Evolutionary conservation across 1,140 invertebrate species (phyloP).

Genomic region (Macrotrachela quadricornifera): DNA sequence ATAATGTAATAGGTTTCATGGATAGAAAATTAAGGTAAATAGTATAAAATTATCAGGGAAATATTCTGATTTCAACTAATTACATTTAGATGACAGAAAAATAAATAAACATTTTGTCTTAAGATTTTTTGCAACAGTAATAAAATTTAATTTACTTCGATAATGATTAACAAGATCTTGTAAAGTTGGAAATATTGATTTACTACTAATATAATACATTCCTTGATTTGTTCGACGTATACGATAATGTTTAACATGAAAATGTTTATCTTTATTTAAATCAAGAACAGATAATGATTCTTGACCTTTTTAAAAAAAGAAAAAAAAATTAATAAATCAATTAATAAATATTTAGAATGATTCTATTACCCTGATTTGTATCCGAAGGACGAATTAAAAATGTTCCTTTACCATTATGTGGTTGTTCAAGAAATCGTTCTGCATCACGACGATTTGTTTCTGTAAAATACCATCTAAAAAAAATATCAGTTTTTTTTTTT

Average conservation of each 20-base stretch:
- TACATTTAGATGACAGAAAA: too few relatives aligned
- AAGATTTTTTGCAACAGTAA: too few relatives aligned
- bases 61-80: not conserved
- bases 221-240: constrained; percentile 77
- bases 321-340: too few relatives aligned
- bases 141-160: constrained; percentile 47
- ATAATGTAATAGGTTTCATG: too few relatives aligned
- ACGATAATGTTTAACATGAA: constrained; percentile 87
- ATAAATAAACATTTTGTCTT: too few relatives aligned
- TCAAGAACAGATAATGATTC: constrained; percentile 69
- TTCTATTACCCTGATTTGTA: constrained; percentile 43
- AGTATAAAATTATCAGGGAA: too few relatives aligned
- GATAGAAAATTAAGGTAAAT: too few relatives aligned
- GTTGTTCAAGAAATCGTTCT: constrained; percentile 65
- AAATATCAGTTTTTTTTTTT: too few relatives aligned
- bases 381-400: constrained; percentile 76
- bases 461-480: constrained; percentile 73
- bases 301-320: too few relatives aligned
- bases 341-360: constrained; percentile 15
- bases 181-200: constrained; percentile 66
- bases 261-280: constrained; percentile 65
- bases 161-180: constrained; percentile 71
- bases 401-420: constrained; percentile 71
- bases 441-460: constrained; percentile 78
- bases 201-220: constrained; percentile 58